These are phyloP conservation scores for Tipula lateralis DNA, from an alignment of 2,888 invertebrate species.

Conservation along the genomic window DNA sequence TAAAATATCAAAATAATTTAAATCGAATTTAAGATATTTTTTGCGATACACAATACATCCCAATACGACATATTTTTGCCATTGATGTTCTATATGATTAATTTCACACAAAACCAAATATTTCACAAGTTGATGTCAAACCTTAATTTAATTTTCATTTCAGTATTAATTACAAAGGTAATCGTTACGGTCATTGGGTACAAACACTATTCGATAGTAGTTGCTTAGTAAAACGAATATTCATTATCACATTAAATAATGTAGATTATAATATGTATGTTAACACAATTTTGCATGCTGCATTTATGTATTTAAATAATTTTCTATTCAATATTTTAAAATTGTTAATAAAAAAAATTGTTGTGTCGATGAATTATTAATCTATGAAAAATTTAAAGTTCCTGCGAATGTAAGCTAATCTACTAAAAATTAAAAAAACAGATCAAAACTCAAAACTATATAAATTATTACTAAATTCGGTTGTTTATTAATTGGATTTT, in stretches of 20 bases:
- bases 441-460: neutral
- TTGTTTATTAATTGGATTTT: neutral
- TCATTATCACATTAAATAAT: neutral
- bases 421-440: slow-evolving; percentile 3
- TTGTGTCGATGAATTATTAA: neutral
- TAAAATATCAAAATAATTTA: no score
- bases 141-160: neutral
- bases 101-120: neutral
- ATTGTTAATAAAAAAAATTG: slow-evolving; percentile 12
- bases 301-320: neutral
- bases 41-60: no score
- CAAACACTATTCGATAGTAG: neutral
- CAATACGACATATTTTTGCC: no score
- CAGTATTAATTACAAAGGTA: neutral
- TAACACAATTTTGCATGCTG: neutral
- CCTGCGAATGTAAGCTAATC: slow-evolving; percentile 30
- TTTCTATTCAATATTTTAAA: neutral
- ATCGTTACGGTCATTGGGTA: neutral
- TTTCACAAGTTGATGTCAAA: neutral
- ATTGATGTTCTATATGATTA: neutral
- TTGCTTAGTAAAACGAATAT: neutral
- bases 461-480: neutral
- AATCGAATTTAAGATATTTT: no score
- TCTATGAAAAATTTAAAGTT: neutral
- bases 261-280: neutral